Percentiles rank a stretch among this genome's conserved stretches.
These are phyloP conservation scores for Psittacula cyanocephala DNA, from an alignment of 2,113 vertebrate genomes.

Conservation along the genomic window DNA sequence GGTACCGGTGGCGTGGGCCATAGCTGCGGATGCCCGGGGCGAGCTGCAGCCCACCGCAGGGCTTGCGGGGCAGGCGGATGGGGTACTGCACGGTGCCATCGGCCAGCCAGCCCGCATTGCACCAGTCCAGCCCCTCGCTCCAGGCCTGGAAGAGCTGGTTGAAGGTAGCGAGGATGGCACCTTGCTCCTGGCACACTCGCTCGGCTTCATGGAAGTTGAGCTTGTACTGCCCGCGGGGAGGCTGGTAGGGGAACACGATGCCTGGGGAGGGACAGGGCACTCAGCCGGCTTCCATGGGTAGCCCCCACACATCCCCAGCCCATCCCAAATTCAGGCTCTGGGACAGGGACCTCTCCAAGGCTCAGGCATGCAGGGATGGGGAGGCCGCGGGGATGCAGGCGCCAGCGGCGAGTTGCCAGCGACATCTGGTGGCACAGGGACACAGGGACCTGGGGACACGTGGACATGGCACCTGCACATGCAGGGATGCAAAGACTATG, in stretches of 20 bases:
- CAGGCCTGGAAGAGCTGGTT: conserved; percentile 88
- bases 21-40: conserved; percentile 89
- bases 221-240: conserved; percentile 83
- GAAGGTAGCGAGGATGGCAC: conserved; percentile 83
- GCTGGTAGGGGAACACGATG: conserved; percentile 91
- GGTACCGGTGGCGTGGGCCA: conserved; percentile 76
- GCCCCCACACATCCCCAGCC: fast-evolving
- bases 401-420: conserved; percentile 15
- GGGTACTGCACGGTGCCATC: conserved; percentile 89
- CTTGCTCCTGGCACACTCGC: conserved; percentile 82
- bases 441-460: background rate
- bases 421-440: conserved; percentile 60
- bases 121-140: conserved; percentile 90
- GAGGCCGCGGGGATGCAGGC: background rate
- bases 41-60: conserved; percentile 79
- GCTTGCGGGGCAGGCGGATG: conserved; percentile 75
- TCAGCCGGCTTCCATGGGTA: background rate
- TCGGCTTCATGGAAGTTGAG: conserved; percentile 86
- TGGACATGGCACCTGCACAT: background rate
- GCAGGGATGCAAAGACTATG: background rate
- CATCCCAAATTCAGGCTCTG: background rate
- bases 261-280: conserved; percentile 65
- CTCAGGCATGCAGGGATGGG: background rate
- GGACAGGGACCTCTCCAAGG: background rate
- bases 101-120: conserved; percentile 88